Evolutionary conservation across 2,797 vertebrate species (phyloP).

Genomic region (Myoxocephalus aenaeus): DNA sequence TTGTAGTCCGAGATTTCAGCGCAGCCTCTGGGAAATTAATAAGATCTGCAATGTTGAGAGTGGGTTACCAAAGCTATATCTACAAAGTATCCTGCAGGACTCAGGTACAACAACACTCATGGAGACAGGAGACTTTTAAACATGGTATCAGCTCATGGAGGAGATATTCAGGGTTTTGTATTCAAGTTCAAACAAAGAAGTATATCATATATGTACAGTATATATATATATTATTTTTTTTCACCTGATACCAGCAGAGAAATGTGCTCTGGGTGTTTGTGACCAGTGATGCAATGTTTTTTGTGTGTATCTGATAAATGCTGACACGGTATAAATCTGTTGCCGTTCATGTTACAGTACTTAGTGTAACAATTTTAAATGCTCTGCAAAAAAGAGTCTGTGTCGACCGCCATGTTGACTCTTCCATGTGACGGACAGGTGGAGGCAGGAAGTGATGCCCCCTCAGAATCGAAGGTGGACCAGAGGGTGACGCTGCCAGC

Average conservation of each 20-base stretch:
- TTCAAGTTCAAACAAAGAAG: neutral
- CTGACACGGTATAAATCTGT: neutral
- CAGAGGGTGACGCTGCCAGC: constrained; percentile 85
- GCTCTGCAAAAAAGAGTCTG: neutral
- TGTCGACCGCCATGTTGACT: neutral
- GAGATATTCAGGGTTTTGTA: neutral
- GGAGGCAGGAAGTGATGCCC: constrained; percentile 88
- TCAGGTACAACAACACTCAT: constrained; percentile 69
- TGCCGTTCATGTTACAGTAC: neutral
- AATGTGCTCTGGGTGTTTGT: neutral
- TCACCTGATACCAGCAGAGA: neutral
- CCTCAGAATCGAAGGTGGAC: constrained; percentile 88
- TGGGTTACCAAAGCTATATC: constrained; percentile 81
- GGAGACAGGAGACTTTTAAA: constrained; percentile 9
- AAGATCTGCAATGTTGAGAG: constrained; percentile 77
- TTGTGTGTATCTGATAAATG: neutral
- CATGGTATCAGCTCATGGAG: neutral
- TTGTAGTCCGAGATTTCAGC: neutral
- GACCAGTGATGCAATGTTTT: neutral
- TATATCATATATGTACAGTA: no score
- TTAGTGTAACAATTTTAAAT: neutral
- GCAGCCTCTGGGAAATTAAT: constrained; percentile 46
- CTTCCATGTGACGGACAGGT: constrained; percentile 78
- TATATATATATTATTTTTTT: no score
- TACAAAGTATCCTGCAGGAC: constrained; percentile 74